Percentiles rank a stretch among this genome's conserved stretches.
These are phyloP conservation scores for Samia ricini DNA, from an alignment of 1,140 invertebrate species.

Conservation along the genomic window DNA sequence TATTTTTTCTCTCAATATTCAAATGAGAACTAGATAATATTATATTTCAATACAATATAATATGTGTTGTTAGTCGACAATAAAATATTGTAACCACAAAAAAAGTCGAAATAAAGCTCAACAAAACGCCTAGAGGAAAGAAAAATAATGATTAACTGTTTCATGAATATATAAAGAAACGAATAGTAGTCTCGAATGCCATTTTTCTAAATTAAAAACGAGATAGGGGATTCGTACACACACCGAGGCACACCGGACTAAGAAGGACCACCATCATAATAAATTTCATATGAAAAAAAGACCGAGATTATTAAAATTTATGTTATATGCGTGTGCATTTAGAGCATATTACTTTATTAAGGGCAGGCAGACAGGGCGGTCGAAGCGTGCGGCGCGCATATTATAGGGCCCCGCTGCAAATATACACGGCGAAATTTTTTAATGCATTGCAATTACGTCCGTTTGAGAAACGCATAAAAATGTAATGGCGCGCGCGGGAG, in stretches of 20 bases:
- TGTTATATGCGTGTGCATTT: constrained; percentile 73
- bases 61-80: neutral
- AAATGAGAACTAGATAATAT: neutral
- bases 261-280: constrained; percentile 68
- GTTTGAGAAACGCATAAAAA: constrained; percentile 61
- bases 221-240: constrained; percentile 64
- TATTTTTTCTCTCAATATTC: neutral
- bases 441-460: constrained; percentile 68
- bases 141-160: constrained; percentile 51
- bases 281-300: constrained; percentile 69
- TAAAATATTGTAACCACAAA: constrained; percentile 23
- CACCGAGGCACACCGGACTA: constrained; percentile 16
- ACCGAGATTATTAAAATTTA: constrained; percentile 68
- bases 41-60: neutral
- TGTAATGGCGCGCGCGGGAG: constrained; percentile 34
- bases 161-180: constrained; percentile 44
- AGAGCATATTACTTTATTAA: constrained; percentile 76
- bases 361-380: constrained; percentile 57
- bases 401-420: constrained; percentile 42
- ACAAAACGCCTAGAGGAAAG: constrained; percentile 59
- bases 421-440: constrained; percentile 61
- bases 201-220: constrained; percentile 70
- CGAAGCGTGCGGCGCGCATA: constrained; percentile 46
- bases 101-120: constrained; percentile 40
- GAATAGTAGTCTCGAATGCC: constrained; percentile 34